These are phyloP conservation scores for Pseudanteris insignis DNA, from an alignment of 2,888 invertebrate genomes.

Conservation along the genomic window DNA sequence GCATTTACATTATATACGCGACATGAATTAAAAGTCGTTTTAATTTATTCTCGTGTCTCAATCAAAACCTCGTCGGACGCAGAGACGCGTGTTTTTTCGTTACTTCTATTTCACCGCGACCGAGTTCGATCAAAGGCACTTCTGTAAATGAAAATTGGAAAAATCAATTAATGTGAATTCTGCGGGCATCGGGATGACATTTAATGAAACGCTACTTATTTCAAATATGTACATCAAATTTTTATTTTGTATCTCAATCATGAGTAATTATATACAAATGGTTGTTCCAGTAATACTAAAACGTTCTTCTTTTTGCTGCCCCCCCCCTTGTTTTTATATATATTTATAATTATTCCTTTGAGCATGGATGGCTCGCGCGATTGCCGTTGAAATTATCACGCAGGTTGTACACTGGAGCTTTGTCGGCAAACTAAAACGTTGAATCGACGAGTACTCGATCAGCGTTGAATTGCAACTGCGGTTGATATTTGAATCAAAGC, in stretches of 20 bases:
- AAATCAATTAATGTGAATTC: too few species aligned
- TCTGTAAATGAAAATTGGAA: too few species aligned
- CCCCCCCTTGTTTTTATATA: conserved; percentile 27
- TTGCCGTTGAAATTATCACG: conserved; percentile 12
- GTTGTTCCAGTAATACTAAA: conserved; percentile 54
- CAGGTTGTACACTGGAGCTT: conserved; percentile 23
- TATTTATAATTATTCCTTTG: conserved; percentile 38
- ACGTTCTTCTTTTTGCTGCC: conserved; percentile 41
- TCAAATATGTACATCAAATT: too few species aligned
- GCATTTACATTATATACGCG: conserved; percentile 40
- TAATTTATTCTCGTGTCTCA: conserved; percentile 44
- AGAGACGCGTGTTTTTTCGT: too few species aligned
- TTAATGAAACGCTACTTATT: too few species aligned
- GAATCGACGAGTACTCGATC: conserved; percentile 3
- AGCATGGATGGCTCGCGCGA: conserved; percentile 40
- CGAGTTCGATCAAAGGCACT: too few species aligned
- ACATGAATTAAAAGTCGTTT: conserved; percentile 44
- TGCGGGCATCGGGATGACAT: too few species aligned
- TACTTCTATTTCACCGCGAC: too few species aligned
- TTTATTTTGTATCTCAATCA: conserved; percentile 54
- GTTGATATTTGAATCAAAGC: too few species aligned
- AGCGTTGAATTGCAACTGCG: too few species aligned
- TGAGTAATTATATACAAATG: conserved; percentile 65
- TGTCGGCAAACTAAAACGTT: conserved; percentile 15
- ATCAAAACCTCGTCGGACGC: too few species aligned